These are phyloP conservation scores for Chrysopilus asiliformis DNA, from an alignment of 2,888 invertebrate species.

Conservation along the genomic window DNA sequence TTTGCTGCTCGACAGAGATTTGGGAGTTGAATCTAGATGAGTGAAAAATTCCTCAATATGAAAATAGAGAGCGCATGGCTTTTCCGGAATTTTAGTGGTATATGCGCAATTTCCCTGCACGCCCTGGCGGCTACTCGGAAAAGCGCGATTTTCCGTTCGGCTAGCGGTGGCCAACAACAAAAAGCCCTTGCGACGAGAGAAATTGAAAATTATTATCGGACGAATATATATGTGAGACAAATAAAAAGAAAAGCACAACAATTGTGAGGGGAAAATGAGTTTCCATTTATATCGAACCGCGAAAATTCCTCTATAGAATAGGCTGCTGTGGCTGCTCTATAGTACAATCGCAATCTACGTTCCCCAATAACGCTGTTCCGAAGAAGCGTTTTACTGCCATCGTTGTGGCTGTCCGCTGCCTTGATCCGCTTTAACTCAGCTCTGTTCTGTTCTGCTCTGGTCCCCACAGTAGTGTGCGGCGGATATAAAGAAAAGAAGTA, in stretches of 20 bases:
- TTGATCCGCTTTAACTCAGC: not conserved
- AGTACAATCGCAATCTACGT: no score
- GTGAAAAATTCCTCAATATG: not conserved
- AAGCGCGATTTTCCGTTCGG: no score
- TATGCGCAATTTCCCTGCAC: not conserved
- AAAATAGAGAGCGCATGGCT: no score
- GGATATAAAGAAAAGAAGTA: constrained; percentile 6
- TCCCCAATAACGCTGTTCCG: no score
- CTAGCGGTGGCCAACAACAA: constrained; percentile 5
- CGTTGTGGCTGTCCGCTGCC: not conserved
- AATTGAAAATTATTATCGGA: no score
- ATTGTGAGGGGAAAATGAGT: constrained; percentile 1
- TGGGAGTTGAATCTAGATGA: no score
- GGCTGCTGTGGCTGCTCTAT: no score
- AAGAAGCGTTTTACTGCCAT: no score
- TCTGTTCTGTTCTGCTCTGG: not conserved
- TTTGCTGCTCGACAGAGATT: no score
- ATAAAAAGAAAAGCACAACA: no score
- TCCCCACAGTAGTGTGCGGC: constrained; percentile 5
- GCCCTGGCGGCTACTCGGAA: constrained; percentile 8
- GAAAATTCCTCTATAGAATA: no score
- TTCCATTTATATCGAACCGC: constrained; percentile 8
- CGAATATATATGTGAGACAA: no score
- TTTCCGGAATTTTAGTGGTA: not conserved
- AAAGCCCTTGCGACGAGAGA: not conserved